Evolutionary conservation across 2,113 vertebrate species (phyloP), one percentile per base, ranked within the genome.

Genomic region (Tauraco erythrolophus): DNA sequence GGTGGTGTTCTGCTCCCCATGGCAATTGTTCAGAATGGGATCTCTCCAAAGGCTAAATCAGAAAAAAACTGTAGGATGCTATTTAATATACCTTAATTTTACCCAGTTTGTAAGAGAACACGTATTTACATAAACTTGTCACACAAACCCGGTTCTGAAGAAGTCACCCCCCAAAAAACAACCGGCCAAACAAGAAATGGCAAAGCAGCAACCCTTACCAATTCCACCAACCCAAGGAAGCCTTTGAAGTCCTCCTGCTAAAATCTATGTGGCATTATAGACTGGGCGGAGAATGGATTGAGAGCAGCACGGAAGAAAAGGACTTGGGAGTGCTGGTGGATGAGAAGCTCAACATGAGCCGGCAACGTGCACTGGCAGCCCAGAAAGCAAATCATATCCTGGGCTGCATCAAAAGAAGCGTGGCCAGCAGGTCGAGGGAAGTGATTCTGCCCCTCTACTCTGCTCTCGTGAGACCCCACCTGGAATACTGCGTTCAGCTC

Each of bases 161-260:
- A 87, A 81, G n/a, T 14, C 35, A 69, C 28, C 10, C 13, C 16
- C 16, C 28, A 71, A 76, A 60, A 76, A 21, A 0, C 37, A n/a
- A 43, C 30, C 1, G 1, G 30, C 5, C 46, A 75, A 86, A 68
- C 6, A 45, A 57, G 33, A 57, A 81, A 31, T 17, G 58, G 22
- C 16, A 45, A 13, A 80, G 11, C 22, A 86, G 28, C 39, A 58
- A 18, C n/a, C 7, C 11, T 3, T 57, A 39, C 41, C 2, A 1
- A 33, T 28, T 23, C 71, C 30, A 48, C 0, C 0, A 58, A 77
- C 8, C 22, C 41, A 57, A 7, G 0, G 0, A 53, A 85, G 25
- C 24, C 37, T 82, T 39, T 14, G 3, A 71, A 53, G 84, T 17
- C 5, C 9, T 54, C 43, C 62, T 46, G 37, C 12, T 66, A 41